A percentile compares a stretch with the other conserved stretches of the same genome.
Evolutionary conservation across 2,888 invertebrate genomes (phyloP).

Genomic region (Dermolepida albohirtum): DNA sequence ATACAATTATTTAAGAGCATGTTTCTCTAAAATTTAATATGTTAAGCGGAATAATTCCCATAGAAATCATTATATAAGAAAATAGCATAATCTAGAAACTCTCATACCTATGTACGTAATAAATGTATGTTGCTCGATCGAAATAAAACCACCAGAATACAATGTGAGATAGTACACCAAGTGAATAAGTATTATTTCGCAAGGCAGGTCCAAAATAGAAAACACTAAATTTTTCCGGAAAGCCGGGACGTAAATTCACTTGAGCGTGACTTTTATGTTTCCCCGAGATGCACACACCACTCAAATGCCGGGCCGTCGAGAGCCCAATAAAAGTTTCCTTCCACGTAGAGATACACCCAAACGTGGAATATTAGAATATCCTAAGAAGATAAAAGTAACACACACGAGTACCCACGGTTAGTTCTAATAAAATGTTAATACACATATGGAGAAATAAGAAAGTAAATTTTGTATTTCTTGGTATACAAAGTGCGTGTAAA

Average conservation of each 20-base stretch:
- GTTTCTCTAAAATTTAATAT: too few relatives aligned
- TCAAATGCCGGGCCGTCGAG: constrained; percentile 16
- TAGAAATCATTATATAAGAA: too few relatives aligned
- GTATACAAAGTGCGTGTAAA: too few relatives aligned
- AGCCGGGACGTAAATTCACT: constrained; percentile 31
- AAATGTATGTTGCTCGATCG: neutral
- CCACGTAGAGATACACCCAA: constrained; percentile 13
- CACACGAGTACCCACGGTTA: too few relatives aligned
- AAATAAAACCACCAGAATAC: neutral
- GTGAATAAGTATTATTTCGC: constrained; percentile 21
- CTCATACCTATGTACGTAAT: neutral
- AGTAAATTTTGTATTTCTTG: too few relatives aligned
- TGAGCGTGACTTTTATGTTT: constrained; percentile 35
- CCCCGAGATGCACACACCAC: constrained; percentile 14
- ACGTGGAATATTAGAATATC: constrained; percentile 23
- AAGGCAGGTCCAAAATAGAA: constrained; percentile 11
- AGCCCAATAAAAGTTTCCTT: constrained; percentile 31
- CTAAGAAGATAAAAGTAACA: constrained; percentile 7
- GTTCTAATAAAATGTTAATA: too few relatives aligned
- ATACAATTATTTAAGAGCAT: too few relatives aligned
- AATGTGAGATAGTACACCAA: too few relatives aligned
- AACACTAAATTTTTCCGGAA: constrained; percentile 30
- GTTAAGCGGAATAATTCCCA: too few relatives aligned
- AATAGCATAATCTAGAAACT: too few relatives aligned
- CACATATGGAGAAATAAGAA: too few relatives aligned